Percentiles rank a stretch among this genome's conserved stretches.
phyloP scores from a whole-genome alignment of 2,113 vertebrate species.

The Podocnemis expansa region DNA sequence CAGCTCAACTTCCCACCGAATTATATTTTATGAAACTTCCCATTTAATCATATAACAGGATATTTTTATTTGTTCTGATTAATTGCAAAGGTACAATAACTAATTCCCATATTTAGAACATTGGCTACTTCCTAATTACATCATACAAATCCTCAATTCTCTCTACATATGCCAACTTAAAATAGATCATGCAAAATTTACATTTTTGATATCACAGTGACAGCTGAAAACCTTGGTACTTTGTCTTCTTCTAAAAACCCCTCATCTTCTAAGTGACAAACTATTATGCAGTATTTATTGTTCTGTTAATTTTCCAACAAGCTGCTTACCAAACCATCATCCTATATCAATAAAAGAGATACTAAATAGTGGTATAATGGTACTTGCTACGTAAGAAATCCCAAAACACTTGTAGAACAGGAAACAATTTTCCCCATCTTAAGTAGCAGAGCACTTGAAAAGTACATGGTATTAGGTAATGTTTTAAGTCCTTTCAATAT shows the following conservation, averaged over 20 bases:
- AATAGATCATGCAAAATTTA: slow-evolving; percentile 14
- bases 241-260: not conserved
- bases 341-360: not conserved
- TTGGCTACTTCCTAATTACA: not conserved
- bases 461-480: not conserved
- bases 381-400: not conserved
- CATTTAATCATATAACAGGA: not conserved
- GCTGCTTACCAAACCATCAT: not conserved
- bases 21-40: not conserved
- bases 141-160: slow-evolving; percentile 6
- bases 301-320: not conserved
- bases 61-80: not conserved
- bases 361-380: not conserved
- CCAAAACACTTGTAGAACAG: not conserved
- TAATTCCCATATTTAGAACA: not conserved
- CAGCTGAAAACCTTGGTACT: not conserved
- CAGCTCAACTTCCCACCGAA: not conserved
- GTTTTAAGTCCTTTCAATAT: too few relatives aligned
- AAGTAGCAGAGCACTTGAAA: not conserved
- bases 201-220: not conserved
- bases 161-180: slow-evolving; percentile 4
- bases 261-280: not conserved
- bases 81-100: not conserved
- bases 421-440: not conserved
- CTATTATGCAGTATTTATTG: not conserved